Evolutionary conservation across 2,888 invertebrate genomes (phyloP), one percentile per base, ranked within the genome.

Genomic region (Tortricodes alternella): DNA sequence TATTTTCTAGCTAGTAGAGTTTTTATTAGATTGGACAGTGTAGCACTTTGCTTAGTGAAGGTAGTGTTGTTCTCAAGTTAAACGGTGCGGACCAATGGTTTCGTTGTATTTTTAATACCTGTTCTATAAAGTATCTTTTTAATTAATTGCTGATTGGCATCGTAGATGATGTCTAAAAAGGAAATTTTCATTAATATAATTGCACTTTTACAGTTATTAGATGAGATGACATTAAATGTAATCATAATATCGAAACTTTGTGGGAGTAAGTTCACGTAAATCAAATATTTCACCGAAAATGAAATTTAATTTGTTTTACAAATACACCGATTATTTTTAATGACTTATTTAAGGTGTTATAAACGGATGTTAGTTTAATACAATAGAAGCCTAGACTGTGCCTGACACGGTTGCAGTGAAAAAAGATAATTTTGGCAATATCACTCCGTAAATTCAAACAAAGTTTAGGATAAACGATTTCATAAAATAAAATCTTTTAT

Each of bases 41-140:
- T n/a, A 11, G 29, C 34, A 41, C 9, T 21, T n/a, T 41, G 13
- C 29, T 39, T 11, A 29, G 11, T 11, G 43, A n/a, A n/a, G n/a
- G 38, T 50, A 44, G 23, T 32, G 16, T 38, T 7, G 35, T 44
- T 27, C 16, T 27, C 21, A 49, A 43, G 55, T 49, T 35, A 72
- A 75, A 27, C 70, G 73, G 70, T 77, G 70, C 78, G 77, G 67
- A 75, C 70, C 77, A 65, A 56, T 68, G 72, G 61, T 61, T 63
- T 52, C 46, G 50, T 60, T 53, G 63, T 62, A 63, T 63, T 59
- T 66, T 62, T 63, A 68, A 70, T 67, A 60, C 64, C 60, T 60
- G 52, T 64, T 53, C 52, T 63, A 60, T 58, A 53, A 53, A 18
- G 43, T 43, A 60, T 74, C 66, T 58, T 46, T 66, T 62, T 70